Evolutionary conservation across 1,140 invertebrate genomes (phyloP), one percentile per base, ranked within the genome.

Genomic region (Trichomalopsis sarcophagae): DNA sequence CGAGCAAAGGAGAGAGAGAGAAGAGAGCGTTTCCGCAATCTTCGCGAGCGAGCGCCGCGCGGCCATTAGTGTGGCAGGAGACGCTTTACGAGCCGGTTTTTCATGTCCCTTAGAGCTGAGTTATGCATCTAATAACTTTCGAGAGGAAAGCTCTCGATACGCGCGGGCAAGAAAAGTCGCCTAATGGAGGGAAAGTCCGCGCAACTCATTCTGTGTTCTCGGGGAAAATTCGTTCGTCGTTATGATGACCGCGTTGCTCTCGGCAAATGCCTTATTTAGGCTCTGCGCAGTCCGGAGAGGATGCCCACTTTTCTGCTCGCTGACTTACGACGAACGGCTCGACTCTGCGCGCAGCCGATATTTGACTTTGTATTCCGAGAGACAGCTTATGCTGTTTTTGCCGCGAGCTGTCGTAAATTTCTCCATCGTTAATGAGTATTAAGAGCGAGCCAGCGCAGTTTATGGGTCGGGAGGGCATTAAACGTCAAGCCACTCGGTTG

Each of bases 41-140:
- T 77, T 69, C 50, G 47, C 66, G 30, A 9, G 62, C 17, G 36
- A 13, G 50, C 47, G 82, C 30, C n/a, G 77, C 40, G 17, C 68
- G 11, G 23, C 79, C 55, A 85, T 85, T 85, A 85, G 84, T 81
- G 84, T 85, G 73, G 73, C 74, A 47, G 55, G 50, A 33, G 84
- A 85, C 79, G 84, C 68, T 85, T 85, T 85, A 85, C 84, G 84
- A 85, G 84, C 84, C 84, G 79, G 84, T 85, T 85, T 81, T 81
- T 85, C 84, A 81, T 81, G 84, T 85, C 84, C 84, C 79, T 85
- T 85, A 77, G 55, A 62, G 9, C 62, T 11, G 74, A 85, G 74
- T 85, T 85, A 85, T 85, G 79, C 84, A 81, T 81, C 79, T 81
- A 85, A 85, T 85, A 85, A 81, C 71, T 81, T 76, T 44, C 73